Evolutionary conservation across 2,888 invertebrate genomes (phyloP).

Genomic region (Aleiodes testaceus): DNA sequence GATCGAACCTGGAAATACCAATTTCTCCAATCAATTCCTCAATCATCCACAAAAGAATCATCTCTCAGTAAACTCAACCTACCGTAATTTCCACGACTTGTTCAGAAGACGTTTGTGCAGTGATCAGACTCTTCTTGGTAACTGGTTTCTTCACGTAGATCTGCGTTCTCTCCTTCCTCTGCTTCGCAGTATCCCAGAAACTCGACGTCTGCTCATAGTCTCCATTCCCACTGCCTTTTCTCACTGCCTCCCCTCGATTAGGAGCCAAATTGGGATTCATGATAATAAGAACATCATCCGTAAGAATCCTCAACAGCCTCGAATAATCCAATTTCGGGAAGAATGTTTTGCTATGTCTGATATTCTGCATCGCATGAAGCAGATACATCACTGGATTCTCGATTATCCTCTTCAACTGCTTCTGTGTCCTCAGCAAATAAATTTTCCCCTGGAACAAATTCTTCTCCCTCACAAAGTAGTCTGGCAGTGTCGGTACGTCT

Average conservation of each 20-base stretch:
- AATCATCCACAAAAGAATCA: neutral
- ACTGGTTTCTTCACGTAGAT: conserved; percentile 45
- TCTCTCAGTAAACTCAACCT: conserved; percentile 42
- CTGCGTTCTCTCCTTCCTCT: conserved; percentile 47
- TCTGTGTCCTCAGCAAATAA: conserved; percentile 79
- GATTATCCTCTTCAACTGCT: conserved; percentile 79
- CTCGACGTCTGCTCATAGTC: conserved; percentile 47
- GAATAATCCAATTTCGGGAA: conserved; percentile 79
- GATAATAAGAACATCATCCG: conserved; percentile 74
- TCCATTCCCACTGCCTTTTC: conserved; percentile 23
- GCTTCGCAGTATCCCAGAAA: conserved; percentile 59
- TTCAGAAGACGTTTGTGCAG: conserved; percentile 59
- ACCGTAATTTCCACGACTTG: conserved; percentile 68
- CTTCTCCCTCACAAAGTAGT: conserved; percentile 83
- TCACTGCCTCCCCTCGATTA: conserved; percentile 6
- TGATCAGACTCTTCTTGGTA: conserved; percentile 60
- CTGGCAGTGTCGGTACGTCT: conserved; percentile 75
- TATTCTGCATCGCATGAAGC: conserved; percentile 80
- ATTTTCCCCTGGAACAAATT: conserved; percentile 83
- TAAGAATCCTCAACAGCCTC: conserved; percentile 77
- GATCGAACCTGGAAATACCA: conserved; percentile 64
- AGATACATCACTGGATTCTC: conserved; percentile 84
- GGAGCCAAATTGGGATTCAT: conserved; percentile 57
- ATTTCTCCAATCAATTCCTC: conserved; percentile 9
- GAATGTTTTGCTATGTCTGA: conserved; percentile 78